A percentile compares a stretch with the other conserved stretches of the same genome.
Conservation (phyloP, 2,113 vertebrate species). For the Marcusenius ussheri region DNA sequence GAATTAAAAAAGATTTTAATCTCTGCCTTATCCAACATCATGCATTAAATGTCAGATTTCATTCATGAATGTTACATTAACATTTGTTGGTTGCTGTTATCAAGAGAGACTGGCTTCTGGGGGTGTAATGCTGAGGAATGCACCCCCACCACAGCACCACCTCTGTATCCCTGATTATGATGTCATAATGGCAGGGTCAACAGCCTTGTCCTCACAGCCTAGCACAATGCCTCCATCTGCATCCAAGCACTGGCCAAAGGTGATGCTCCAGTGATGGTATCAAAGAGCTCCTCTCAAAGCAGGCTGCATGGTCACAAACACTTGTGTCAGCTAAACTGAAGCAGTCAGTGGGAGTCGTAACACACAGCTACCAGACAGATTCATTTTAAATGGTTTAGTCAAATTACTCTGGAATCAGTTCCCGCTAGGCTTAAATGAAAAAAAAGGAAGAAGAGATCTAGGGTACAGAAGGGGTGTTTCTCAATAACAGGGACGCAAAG, state of each 20-base stretch:
- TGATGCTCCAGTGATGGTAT: background rate
- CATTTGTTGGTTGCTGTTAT: background rate
- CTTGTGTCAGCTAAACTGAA: background rate
- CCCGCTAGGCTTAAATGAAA: background rate
- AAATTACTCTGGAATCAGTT: background rate
- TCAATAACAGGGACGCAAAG: background rate
- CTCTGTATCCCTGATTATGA: background rate
- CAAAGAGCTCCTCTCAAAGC: background rate
- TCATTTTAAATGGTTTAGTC: background rate
- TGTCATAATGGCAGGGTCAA: background rate
- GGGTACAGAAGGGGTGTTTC: background rate
- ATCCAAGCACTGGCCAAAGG: background rate
- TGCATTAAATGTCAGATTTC: background rate
- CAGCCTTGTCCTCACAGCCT: background rate
- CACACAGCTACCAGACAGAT: background rate
- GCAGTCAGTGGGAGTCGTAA: background rate
- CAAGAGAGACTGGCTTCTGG: background rate
- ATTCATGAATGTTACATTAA: background rate
- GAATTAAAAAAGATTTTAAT: background rate
- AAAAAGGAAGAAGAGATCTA: background rate
- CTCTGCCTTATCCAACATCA: background rate
- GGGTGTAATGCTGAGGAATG: background rate
- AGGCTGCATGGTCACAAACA: background rate
- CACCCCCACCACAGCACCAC: background rate
- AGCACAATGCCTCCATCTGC: background rate